phyloP scores from a whole-genome alignment of 2,888 invertebrate genomes.

The Drosophila aldrichi region DNA sequence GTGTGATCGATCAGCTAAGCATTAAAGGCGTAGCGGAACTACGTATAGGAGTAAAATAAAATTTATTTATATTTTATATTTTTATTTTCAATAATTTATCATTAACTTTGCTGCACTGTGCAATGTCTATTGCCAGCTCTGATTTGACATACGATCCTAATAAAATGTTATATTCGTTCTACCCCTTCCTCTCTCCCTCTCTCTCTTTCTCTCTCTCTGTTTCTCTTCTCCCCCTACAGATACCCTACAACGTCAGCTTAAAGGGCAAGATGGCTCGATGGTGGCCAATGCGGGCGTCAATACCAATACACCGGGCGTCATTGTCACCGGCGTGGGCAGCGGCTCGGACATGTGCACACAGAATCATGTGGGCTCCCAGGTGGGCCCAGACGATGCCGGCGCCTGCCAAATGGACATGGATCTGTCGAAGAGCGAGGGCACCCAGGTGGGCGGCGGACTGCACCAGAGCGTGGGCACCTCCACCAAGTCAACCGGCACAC shows the following conservation, averaged over 20 bases:
- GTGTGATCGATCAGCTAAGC: too few relatives aligned
- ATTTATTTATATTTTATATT: neutral
- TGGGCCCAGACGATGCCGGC: conserved; percentile 85
- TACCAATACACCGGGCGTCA: conserved; percentile 72
- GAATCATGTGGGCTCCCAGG: conserved; percentile 89
- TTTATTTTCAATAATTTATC: neutral
- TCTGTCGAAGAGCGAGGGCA: conserved; percentile 91
- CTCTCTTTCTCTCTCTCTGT: neutral
- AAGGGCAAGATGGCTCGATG: conserved; percentile 88
- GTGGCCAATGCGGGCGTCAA: conserved; percentile 74
- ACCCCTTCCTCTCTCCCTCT: neutral
- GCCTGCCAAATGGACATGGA: conserved; percentile 87
- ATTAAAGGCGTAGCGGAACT: too few relatives aligned
- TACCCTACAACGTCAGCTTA: conserved; percentile 88
- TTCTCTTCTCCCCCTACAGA: conserved; percentile 59
- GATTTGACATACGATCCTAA: conserved; percentile 12
- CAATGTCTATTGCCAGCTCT: conserved; percentile 4
- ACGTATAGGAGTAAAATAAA: too few relatives aligned
- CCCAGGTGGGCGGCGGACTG: conserved; percentile 92
- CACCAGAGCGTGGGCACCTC: conserved; percentile 87
- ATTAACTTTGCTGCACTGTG: neutral
- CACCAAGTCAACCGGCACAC: conserved; percentile 88
- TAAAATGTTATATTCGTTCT: neutral
- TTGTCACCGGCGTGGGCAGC: conserved; percentile 71
- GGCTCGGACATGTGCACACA: conserved; percentile 88